A percentile compares a stretch with the other conserved stretches of the same genome.
Conservation (phyloP, 2,797 vertebrate genomes). For the Typhlichthys eigenmanni region DNA sequence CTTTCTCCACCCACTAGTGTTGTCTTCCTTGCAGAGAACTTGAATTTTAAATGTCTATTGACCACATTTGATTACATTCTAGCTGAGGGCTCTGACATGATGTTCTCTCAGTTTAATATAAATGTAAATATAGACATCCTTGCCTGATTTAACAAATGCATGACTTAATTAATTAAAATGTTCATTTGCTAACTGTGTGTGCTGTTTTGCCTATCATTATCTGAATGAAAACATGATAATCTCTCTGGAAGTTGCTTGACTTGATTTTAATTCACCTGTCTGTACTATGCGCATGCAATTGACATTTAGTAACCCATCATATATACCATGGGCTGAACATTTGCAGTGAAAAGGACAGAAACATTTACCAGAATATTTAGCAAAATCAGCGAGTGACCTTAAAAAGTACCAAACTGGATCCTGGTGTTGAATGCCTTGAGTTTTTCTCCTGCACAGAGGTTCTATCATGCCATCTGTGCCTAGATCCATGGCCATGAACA, state of each 20-base stretch:
- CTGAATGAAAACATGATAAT: constrained; percentile 19
- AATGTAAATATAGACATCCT: constrained; percentile 59
- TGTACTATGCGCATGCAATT: background rate
- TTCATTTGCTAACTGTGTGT: constrained; percentile 31
- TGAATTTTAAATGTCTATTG: constrained; percentile 56
- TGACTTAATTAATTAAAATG: constrained; percentile 53
- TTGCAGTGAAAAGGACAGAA: constrained; percentile 8
- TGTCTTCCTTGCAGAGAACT: constrained; percentile 55
- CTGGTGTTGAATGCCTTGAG: constrained; percentile 53
- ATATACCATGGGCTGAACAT: constrained; percentile 16
- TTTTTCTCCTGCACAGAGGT: constrained; percentile 56
- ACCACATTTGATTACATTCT: constrained; percentile 57
- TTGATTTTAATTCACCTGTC: constrained; percentile 10
- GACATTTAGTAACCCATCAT: constrained; percentile 6
- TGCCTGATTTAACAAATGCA: constrained; percentile 59
- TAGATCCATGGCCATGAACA: constrained; percentile 65
- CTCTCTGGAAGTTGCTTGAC: background rate
- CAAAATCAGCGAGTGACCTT: constrained; percentile 7
- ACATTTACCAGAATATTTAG: constrained; percentile 22
- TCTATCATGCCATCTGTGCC: constrained; percentile 73
- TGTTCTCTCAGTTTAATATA: constrained; percentile 61
- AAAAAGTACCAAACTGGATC: constrained; percentile 24
- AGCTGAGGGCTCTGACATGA: constrained; percentile 53
- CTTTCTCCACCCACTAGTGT: constrained; percentile 42
- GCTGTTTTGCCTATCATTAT: constrained; percentile 13